A percentile compares a stretch with the other conserved stretches of the same genome.
Conservation (phyloP, 2,888 invertebrate species). For the Drepana falcataria region DNA sequence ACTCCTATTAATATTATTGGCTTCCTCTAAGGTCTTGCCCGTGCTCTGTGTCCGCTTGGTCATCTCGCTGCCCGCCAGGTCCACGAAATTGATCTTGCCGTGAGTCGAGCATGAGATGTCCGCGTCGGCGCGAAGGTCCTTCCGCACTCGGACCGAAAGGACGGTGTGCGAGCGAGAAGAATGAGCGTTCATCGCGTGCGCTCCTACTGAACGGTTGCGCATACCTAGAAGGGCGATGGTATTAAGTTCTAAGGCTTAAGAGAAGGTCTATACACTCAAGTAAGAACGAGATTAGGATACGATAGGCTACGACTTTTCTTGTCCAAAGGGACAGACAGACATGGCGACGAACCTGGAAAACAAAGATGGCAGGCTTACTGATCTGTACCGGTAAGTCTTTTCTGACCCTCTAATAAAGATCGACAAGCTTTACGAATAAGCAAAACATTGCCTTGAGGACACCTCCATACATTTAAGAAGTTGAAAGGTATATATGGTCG, state of each 20-base stretch:
- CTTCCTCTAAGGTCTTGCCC: constrained; percentile 93
- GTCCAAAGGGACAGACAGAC: no score
- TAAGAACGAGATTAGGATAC: no score
- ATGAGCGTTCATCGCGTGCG: constrained; percentile 95
- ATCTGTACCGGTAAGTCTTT: no score
- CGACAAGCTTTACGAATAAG: no score
- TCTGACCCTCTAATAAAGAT: no score
- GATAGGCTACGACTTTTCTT: no score
- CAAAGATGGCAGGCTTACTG: no score
- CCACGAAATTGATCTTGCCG: constrained; percentile 97
- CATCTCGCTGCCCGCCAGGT: constrained; percentile 97
- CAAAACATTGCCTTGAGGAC: no score
- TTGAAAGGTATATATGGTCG: no score
- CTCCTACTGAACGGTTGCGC: constrained; percentile 92
- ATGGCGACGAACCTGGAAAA: no score
- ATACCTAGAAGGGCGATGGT: constrained; percentile 80
- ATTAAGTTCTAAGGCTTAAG: no score
- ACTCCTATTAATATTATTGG: constrained; percentile 97
- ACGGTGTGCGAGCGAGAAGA: constrained; percentile 95
- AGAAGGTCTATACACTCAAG: background rate
- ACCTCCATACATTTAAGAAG: no score
- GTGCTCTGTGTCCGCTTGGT: constrained; percentile 93
- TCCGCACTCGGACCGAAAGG: constrained; percentile 92
- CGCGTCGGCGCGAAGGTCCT: constrained; percentile 88
- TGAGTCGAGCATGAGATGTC: constrained; percentile 93